Base-by-base conservation (phyloP, 2,888 invertebrate genomes). In the Hydraecia micacea region DNA sequence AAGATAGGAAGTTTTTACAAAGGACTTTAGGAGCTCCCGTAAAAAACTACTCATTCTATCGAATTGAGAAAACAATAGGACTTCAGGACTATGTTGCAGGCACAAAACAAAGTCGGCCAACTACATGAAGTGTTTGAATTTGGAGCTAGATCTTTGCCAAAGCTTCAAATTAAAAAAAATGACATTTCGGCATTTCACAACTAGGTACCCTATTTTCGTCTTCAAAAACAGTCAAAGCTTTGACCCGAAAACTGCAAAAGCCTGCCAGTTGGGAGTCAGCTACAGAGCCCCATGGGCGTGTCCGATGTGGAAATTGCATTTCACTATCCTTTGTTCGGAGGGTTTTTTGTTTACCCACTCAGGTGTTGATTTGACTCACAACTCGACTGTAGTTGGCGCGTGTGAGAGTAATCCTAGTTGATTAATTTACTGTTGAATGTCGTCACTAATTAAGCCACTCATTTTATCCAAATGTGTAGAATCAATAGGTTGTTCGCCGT, bases 291-390 rank as follows among this genome's bases (percentile, higher is more conserved):
- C 73, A 85, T 86, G 88, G 91, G 92, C 87, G 92, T 90, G 91
- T 81, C 90, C 88, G 79, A 88, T 87, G 90, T 90, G 86, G 79
- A 91, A 92, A 93, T 93, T 93, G 92, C 92, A 89, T 89, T 90
- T 89, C 88, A 87, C 83, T 84, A 88, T 88, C 90, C 92, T 92
- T 93, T 93, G 92, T 92, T 58, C 83, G 83, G n/a, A 77, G 78
- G 84, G 81, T 87, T 88, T 90, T 91, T 92, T 92, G 90, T 90
- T 90, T 91, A 88, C 88, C 78, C 86, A 80, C 84, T 84, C 90
- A 89, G 90, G 89, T 91, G 92, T 91, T 89, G 90, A 88, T 90
- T 88, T 85, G 55, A 77, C 75, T 77, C 75, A 58, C 72, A 68
- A 79, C 76, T 67, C 52, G 25, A 63, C 69, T 70, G 74, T 74